phyloP scores from a whole-genome alignment of 2,113 vertebrate genomes.

The Abramis brama region DNA sequence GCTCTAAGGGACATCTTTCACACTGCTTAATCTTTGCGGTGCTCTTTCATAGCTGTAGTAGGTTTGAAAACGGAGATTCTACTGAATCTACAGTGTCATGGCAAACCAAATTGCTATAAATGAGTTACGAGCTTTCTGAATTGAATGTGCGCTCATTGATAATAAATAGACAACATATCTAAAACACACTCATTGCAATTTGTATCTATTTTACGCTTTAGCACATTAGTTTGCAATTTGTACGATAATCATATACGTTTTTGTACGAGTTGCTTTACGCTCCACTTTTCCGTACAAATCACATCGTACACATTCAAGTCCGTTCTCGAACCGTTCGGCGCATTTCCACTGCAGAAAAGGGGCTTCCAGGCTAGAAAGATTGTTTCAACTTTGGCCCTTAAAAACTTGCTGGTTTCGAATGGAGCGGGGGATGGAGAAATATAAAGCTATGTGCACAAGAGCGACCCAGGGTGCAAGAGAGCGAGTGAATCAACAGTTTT shows the following conservation, averaged over 20 bases:
- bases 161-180: background rate
- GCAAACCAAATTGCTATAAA: background rate
- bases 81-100: background rate
- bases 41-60: background rate
- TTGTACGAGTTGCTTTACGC: background rate
- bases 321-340: too few species aligned
- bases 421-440: too few species aligned
- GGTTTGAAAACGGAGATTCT: background rate
- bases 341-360: too few species aligned
- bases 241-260: background rate
- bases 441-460: too few species aligned
- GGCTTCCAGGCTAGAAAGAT: too few species aligned
- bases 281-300: background rate
- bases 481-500: too few species aligned
- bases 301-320: background rate
- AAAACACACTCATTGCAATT: background rate
- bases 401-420: too few species aligned
- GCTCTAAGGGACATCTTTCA: conserved; percentile 12
- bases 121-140: background rate
- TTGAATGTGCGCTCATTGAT: background rate
- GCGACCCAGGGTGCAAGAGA: too few species aligned
- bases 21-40: background rate
- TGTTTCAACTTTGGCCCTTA: too few species aligned
- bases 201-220: background rate
- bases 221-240: background rate